These are phyloP conservation scores for Spodoptera picta DNA, from an alignment of 2,888 invertebrate species.

Conservation along the genomic window DNA sequence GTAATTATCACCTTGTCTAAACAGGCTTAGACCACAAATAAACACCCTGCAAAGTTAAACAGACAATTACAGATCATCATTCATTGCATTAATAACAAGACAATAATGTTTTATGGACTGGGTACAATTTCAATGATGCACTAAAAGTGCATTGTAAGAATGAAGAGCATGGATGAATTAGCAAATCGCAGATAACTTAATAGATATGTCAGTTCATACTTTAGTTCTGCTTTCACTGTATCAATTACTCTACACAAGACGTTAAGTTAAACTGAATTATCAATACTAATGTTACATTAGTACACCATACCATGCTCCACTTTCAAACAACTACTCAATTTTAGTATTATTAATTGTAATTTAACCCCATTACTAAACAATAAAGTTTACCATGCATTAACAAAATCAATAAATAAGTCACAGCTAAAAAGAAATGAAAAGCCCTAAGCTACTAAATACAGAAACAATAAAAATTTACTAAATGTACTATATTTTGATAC, in stretches of 20 bases:
- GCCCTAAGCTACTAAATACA: slow-evolving; percentile 14
- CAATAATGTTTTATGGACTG: neutral
- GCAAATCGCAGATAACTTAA: too few species aligned
- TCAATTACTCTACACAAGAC: too few species aligned
- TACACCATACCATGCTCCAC: slow-evolving; percentile 8
- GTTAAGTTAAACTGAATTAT: too few species aligned
- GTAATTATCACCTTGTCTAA: slow-evolving; percentile 31
- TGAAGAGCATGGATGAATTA: too few species aligned
- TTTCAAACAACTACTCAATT: slow-evolving; percentile 9
- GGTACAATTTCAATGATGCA: slow-evolving; percentile 9
- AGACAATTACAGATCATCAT: slow-evolving; percentile 5
- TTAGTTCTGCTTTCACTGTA: too few species aligned
- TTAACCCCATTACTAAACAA: slow-evolving; percentile 5
- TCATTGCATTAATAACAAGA: slow-evolving; percentile 15
- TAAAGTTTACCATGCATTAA: slow-evolving; percentile 25
- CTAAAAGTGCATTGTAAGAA: slow-evolving; percentile 14
- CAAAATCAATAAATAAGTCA: neutral
- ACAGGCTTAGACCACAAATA: slow-evolving; percentile 23
- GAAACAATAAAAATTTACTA: slow-evolving; percentile 4
- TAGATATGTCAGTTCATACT: too few species aligned
- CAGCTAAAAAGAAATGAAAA: slow-evolving; percentile 14
- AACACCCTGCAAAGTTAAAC: slow-evolving; percentile 22
- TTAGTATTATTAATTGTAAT: slow-evolving; percentile 3
- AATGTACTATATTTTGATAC: neutral
- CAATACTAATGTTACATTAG: too few species aligned